Percentiles rank a stretch among this genome's conserved stretches.
Conservation (phyloP, 2,113 vertebrate genomes). For the Porphyrio hochstetteri region DNA sequence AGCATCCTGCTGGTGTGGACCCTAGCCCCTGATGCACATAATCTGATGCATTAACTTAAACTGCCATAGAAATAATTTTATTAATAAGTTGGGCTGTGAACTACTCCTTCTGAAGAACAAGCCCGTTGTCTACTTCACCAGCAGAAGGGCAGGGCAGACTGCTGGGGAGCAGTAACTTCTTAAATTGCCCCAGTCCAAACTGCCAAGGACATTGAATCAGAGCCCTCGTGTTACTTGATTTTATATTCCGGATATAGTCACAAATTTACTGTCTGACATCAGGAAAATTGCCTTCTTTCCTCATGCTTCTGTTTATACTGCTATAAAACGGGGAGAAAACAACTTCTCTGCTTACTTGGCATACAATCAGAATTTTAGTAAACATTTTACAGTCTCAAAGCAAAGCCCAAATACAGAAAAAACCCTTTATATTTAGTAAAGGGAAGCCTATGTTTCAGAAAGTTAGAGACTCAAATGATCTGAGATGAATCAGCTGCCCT, state of each 20-base stretch:
- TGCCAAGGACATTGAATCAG: not conserved
- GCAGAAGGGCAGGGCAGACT: not conserved
- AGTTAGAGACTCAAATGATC: not conserved
- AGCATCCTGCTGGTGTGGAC: not conserved
- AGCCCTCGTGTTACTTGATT: not conserved
- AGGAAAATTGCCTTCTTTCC: not conserved
- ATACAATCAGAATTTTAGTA: not conserved
- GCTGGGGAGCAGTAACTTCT: not conserved
- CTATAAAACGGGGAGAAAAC: not conserved
- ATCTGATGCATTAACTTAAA: not conserved
- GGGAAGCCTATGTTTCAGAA: not conserved
- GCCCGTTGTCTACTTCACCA: not conserved
- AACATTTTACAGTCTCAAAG: slow-evolving; percentile 3
- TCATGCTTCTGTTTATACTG: not conserved
- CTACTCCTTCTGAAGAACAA: not conserved
- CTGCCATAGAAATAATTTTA: not conserved
- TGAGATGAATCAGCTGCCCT: slow-evolving; percentile 13
- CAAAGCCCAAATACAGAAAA: slow-evolving; percentile 4
- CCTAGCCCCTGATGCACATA: not conserved
- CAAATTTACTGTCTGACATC: not conserved
- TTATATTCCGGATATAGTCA: not conserved
- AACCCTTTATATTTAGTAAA: not conserved
- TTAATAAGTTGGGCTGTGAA: not conserved
- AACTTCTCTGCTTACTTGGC: not conserved
- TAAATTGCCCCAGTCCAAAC: not conserved